Conservation (phyloP, 2,797 vertebrate genomes). For the Manis pentadactyla region DNA sequence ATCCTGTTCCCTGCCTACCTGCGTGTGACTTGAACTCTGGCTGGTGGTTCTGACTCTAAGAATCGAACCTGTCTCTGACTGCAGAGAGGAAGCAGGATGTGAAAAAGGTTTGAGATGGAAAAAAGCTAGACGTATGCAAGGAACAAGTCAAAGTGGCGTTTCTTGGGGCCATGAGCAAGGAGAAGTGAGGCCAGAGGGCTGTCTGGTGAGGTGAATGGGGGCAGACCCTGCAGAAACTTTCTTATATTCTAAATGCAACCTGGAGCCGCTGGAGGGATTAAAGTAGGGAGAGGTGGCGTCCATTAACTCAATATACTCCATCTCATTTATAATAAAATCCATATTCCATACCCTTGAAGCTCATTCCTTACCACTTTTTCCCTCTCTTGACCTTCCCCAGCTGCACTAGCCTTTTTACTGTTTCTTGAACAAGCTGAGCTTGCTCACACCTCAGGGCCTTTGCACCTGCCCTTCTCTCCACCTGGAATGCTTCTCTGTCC, state of each 20-base stretch:
- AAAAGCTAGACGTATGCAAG: not conserved
- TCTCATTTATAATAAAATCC: not conserved
- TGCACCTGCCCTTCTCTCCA: not conserved
- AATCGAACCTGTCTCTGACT: too few relatives aligned
- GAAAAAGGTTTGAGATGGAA: not conserved
- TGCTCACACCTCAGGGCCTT: not conserved
- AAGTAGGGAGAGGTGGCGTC: too few relatives aligned
- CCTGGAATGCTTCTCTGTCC: not conserved
- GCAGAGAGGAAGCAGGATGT: not conserved
- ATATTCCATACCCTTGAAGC: not conserved
- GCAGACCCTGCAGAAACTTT: fast-evolving
- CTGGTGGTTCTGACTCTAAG: not conserved
- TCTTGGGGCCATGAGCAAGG: not conserved
- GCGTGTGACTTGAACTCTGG: not conserved
- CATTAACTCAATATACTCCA: not conserved
- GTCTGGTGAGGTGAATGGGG: not conserved
- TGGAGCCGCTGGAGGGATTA: not conserved
- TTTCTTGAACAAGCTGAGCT: not conserved
- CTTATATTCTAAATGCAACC: not conserved
- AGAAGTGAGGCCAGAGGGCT: not conserved
- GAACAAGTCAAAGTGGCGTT: fast-evolving
- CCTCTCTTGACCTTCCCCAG: not conserved
- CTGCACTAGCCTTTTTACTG: not conserved
- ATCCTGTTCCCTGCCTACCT: not conserved
- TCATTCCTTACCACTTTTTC: too few relatives aligned